phyloP scores from a whole-genome alignment of 2,113 vertebrate species.

The Sturnira hondurensis region DNA sequence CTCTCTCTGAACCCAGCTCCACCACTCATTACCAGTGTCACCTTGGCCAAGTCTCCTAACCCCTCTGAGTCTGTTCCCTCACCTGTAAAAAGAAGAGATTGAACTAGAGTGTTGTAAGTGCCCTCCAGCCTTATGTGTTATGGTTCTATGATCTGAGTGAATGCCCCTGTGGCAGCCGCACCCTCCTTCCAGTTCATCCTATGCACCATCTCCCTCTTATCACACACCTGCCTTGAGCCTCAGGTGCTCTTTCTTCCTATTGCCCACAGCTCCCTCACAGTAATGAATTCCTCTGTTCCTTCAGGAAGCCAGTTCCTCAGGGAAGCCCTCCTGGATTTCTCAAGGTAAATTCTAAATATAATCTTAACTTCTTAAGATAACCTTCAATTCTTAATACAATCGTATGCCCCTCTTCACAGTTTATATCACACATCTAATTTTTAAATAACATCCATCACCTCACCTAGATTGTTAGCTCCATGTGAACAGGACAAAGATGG shows the following conservation, averaged over 20 bases:
- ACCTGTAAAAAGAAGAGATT: slow-evolving; percentile 54
- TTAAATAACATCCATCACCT: neutral
- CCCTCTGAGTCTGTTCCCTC: slow-evolving; percentile 57
- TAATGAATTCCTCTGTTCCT: neutral
- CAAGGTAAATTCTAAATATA: neutral
- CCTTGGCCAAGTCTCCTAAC: slow-evolving; percentile 70
- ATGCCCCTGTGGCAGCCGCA: neutral
- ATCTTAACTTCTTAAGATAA: neutral
- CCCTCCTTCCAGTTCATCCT: neutral
- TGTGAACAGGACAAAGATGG: neutral
- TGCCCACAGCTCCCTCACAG: neutral
- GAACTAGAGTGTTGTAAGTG: neutral
- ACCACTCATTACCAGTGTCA: slow-evolving; percentile 64
- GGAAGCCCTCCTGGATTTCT: neutral
- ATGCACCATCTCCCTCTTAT: neutral
- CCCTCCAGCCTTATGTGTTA: neutral
- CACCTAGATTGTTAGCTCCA: neutral
- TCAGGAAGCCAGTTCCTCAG: neutral
- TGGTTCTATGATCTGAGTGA: neutral
- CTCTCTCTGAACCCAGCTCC: slow-evolving; percentile 60
- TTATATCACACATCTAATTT: neutral
- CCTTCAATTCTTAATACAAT: neutral
- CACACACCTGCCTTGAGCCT: neutral
- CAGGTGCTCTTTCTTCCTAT: neutral
- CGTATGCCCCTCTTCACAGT: neutral